Percentiles rank a stretch among this genome's conserved stretches.
phyloP scores from a whole-genome alignment of 2,113 vertebrate genomes.

The Tretioscincus oriximinensis region DNA sequence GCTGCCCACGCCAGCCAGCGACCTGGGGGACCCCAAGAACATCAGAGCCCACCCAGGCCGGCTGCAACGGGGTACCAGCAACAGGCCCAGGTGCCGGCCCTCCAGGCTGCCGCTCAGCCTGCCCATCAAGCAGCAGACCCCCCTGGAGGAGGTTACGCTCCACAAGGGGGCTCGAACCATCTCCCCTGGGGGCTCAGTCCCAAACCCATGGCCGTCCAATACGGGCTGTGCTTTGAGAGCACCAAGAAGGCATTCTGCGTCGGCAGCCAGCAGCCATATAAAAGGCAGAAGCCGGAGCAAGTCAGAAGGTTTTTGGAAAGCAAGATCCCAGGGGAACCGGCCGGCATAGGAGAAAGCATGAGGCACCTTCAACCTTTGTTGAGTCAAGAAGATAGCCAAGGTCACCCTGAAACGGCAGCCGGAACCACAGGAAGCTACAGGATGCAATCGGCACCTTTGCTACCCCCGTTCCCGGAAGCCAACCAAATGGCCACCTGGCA shows the following conservation, averaged over 20 bases:
- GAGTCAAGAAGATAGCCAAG: not conserved
- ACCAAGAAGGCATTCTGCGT: not conserved
- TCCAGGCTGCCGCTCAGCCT: rapidly evolving
- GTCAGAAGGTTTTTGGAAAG: not conserved
- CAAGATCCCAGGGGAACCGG: not conserved
- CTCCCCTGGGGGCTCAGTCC: rapidly evolving
- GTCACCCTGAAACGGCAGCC: rapidly evolving
- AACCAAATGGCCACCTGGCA: rapidly evolving
- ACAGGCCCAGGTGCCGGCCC: rapidly evolving
- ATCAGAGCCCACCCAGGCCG: rapidly evolving
- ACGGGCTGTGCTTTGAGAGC: constrained; percentile 47
- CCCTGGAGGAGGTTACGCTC: not conserved
- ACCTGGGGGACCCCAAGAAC: not conserved
- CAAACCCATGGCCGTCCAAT: constrained; percentile 8
- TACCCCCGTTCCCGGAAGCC: not conserved
- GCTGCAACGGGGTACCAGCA: constrained; percentile 36
- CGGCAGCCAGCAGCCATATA: constrained; percentile 23
- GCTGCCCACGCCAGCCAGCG: constrained; percentile 14
- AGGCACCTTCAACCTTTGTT: constrained; percentile 1
- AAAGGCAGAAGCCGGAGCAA: constrained; percentile 30
- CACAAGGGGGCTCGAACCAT: not conserved
- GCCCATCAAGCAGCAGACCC: not conserved
- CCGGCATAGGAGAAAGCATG: not conserved
- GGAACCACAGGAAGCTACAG: constrained; percentile 35
- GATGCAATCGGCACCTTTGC: constrained; percentile 20